phyloP scores from a whole-genome alignment of 1,140 invertebrate species.

The Hesperophylax magnus region DNA sequence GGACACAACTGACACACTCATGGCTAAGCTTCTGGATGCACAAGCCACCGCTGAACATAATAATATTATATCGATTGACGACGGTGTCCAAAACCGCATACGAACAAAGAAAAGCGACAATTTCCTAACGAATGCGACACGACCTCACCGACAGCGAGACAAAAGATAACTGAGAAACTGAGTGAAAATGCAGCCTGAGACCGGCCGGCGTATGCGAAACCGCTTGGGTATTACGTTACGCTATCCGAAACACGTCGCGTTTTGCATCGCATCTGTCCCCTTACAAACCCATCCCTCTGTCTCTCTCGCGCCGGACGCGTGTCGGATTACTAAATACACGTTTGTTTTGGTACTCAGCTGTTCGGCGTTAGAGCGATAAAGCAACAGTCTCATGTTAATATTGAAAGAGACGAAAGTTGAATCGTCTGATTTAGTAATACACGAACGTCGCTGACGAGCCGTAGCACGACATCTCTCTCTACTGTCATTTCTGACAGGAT shows the following conservation, averaged over 20 bases:
- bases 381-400: conserved; percentile 45
- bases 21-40: conserved; percentile 12
- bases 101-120: conserved; percentile 47
- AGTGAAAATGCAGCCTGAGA: conserved; percentile 38
- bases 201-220: conserved; percentile 52
- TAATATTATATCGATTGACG: conserved; percentile 42
- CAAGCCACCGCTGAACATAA: conserved; percentile 36
- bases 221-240: conserved; percentile 33
- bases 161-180: conserved; percentile 50
- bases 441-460: not conserved
- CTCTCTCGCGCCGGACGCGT: conserved; percentile 6
- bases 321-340: conserved; percentile 28
- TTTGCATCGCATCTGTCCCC: not conserved
- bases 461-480: not conserved
- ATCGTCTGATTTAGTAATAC: not conserved
- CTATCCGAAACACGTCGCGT: conserved; percentile 1
- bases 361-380: conserved; percentile 61
- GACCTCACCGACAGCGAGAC: conserved; percentile 29
- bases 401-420: conserved; percentile 58
- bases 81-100: conserved; percentile 18
- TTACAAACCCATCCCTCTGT: not conserved
- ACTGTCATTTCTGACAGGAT: not conserved
- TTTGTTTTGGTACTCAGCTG: conserved; percentile 74
- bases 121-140: conserved; percentile 25
- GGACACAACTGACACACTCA: conserved; percentile 11